A percentile compares a stretch with the other conserved stretches of the same genome.
Conservation (phyloP, 2,797 vertebrate genomes). For the Intellagama lesueurii region DNA sequence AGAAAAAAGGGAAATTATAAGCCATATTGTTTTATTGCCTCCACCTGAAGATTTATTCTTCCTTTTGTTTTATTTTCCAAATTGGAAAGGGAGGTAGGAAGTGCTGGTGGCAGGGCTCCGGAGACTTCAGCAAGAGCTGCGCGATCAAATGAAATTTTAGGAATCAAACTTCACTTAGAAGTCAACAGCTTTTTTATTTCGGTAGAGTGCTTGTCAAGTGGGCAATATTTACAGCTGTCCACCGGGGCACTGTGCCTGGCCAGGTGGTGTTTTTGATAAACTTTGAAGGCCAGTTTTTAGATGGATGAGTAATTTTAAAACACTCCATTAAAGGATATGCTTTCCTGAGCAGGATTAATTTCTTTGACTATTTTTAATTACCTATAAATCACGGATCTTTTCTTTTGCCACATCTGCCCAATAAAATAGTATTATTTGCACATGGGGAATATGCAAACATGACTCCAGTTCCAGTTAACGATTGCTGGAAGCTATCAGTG, state of each 20-base stretch:
- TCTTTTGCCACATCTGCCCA: conserved; percentile 16
- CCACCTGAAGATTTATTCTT: conserved; percentile 59
- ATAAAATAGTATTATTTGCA: conserved; percentile 48
- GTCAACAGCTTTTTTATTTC: conserved; percentile 59
- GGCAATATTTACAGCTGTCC: conserved; percentile 63
- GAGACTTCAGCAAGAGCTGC: conserved; percentile 16
- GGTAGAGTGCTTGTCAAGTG: conserved; percentile 58
- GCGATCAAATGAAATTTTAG: conserved; percentile 61
- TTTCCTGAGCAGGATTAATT: conserved; percentile 50
- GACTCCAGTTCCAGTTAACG: conserved; percentile 50
- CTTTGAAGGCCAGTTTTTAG: conserved; percentile 51
- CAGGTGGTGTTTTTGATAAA: conserved; percentile 61
- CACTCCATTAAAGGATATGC: conserved; percentile 45
- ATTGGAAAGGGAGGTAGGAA: conserved; percentile 33
- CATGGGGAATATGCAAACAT: conserved; percentile 27
- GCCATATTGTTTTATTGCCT: conserved; percentile 67
- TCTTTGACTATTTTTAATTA: conserved; percentile 56
- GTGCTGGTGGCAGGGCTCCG: neutral
- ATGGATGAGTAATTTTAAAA: neutral
- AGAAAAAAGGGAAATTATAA: conserved; percentile 70
- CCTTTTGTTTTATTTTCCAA: conserved; percentile 51
- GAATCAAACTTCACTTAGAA: conserved; percentile 62
- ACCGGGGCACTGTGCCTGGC: conserved; percentile 51
- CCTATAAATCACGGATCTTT: conserved; percentile 41
- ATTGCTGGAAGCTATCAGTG: neutral